Conservation (phyloP, 1,140 invertebrate species). For the Hypsibius dujardini region DNA sequence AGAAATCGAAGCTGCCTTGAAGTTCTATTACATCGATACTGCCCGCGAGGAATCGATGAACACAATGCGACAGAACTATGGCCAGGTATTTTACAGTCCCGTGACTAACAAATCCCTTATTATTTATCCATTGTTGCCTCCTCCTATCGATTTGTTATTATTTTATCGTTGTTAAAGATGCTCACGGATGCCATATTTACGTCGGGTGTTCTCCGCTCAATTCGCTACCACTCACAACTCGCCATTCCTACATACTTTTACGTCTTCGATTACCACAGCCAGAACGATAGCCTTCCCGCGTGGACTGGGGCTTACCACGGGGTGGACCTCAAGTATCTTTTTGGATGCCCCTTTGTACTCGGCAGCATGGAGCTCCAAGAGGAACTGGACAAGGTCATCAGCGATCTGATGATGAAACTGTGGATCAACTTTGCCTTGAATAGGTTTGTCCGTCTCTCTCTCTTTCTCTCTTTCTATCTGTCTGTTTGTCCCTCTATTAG, state of each 20-base stretch:
- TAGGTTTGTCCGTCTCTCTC: slow-evolving; percentile 28
- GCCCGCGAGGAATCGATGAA: background rate
- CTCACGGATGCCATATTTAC: slow-evolving; percentile 13
- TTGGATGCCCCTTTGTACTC: slow-evolving; percentile 30
- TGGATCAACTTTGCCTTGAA: slow-evolving; percentile 34
- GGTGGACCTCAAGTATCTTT: slow-evolving; percentile 33
- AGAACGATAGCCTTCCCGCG: slow-evolving; percentile 11
- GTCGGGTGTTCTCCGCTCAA: slow-evolving; percentile 9
- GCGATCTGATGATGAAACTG: slow-evolving; percentile 32
- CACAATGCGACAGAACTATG: slow-evolving; percentile 11
- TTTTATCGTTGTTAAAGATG: background rate
- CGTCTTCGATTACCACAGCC: slow-evolving; percentile 16
- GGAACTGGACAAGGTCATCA: slow-evolving; percentile 32
- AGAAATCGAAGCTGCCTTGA: slow-evolving; percentile 11
- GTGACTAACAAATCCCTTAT: too few species aligned
- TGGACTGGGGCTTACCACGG: slow-evolving; percentile 32
- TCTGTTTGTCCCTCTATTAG: too few species aligned
- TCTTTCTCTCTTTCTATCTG: too few species aligned
- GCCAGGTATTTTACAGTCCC: background rate
- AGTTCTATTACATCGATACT: slow-evolving; percentile 15
- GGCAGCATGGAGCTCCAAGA: slow-evolving; percentile 29
- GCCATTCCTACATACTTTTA: slow-evolving; percentile 6
- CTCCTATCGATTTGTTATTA: too few species aligned
- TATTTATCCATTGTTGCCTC: too few species aligned
- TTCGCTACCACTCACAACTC: slow-evolving; percentile 1